Evolutionary conservation across 1,140 invertebrate species (phyloP), one percentile per base, ranked within the genome.

Genomic region (Chelonus insularis): DNA sequence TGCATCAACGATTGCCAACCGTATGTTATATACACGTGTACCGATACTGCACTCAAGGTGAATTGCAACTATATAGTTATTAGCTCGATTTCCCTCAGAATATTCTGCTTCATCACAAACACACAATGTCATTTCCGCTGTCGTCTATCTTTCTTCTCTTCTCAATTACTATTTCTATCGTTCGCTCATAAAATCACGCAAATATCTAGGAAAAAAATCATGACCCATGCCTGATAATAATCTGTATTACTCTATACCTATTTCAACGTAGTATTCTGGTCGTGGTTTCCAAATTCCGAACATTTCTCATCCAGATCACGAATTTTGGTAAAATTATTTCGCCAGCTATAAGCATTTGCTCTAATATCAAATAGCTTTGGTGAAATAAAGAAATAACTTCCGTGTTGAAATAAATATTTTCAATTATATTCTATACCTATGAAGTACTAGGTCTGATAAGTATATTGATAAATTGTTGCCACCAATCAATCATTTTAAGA

Each of bases 1-100:
- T 39, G 34, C 34, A 39, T 21, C 18, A 29, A 39, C 34, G 34
- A 55, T 55, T 55, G 36, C 34, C 3, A 39, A 37, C 34, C 8
- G 52, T 37, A n/a, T 18, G 16, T 12, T 9, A 34, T 8, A 34
- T 29, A 39, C 34, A 36, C 34, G 9, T 29, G 12, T 8, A 11
- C 36, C 34, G 52, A 55, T 55, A 50, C 16, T 16, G 12, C 16
- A 25, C 18, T 50, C 52, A 55, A 55, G 34, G 52, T 55, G 18
- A 55, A 55, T 39, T 39, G 34, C 29, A 8, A 18, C 18, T n/a
- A 45, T 16, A 29, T 29, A 39, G 9, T 0, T 29, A 55, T 55
- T 50, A 50, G 18, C 47, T 50, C 47, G 21, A 50, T 50, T 50
- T 50, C 18, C 21, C 47, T 23, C 47, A 20, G 9, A 21, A 50